These are phyloP conservation scores for Shargacucullia verbasci DNA, from an alignment of 2,888 invertebrate species.

Conservation along the genomic window DNA sequence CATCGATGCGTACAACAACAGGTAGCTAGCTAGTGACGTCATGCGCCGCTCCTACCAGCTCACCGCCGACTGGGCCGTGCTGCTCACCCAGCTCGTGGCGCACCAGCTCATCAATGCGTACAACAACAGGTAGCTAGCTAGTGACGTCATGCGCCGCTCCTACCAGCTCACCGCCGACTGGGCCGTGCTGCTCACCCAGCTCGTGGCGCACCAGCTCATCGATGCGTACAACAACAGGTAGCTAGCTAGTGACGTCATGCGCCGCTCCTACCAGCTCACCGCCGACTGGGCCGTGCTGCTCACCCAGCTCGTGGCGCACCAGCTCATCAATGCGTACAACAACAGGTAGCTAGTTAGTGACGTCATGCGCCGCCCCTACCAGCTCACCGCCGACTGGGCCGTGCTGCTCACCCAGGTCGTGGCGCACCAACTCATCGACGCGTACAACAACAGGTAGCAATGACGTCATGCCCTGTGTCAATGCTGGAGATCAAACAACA, in stretches of 20 bases:
- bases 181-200: slow-evolving; percentile 97
- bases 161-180: slow-evolving; percentile 97
- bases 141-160: slow-evolving; percentile 97
- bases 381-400: slow-evolving; percentile 98
- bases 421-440: slow-evolving; percentile 97
- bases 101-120: slow-evolving; percentile 97
- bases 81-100: slow-evolving; percentile 97
- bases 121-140: slow-evolving; percentile 91
- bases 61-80: slow-evolving; percentile 98
- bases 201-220: slow-evolving; percentile 97
- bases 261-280: slow-evolving; percentile 96
- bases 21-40: slow-evolving; percentile 92
- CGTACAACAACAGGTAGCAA: slow-evolving; percentile 94
- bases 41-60: slow-evolving; percentile 97
- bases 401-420: slow-evolving; percentile 97
- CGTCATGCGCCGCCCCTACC: slow-evolving; percentile 93
- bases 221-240: slow-evolving; percentile 96
- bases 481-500: too few relatives aligned
- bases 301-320: slow-evolving; percentile 97
- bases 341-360: slow-evolving; percentile 89
- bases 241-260: slow-evolving; percentile 93
- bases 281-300: slow-evolving; percentile 98
- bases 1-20: slow-evolving; percentile 96
- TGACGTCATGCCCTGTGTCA: too few relatives aligned
- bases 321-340: slow-evolving; percentile 97